Percentiles rank a stretch among this genome's conserved stretches.
Conservation (phyloP, 2,797 vertebrate species). For the Phoeniculus purpureus region DNA sequence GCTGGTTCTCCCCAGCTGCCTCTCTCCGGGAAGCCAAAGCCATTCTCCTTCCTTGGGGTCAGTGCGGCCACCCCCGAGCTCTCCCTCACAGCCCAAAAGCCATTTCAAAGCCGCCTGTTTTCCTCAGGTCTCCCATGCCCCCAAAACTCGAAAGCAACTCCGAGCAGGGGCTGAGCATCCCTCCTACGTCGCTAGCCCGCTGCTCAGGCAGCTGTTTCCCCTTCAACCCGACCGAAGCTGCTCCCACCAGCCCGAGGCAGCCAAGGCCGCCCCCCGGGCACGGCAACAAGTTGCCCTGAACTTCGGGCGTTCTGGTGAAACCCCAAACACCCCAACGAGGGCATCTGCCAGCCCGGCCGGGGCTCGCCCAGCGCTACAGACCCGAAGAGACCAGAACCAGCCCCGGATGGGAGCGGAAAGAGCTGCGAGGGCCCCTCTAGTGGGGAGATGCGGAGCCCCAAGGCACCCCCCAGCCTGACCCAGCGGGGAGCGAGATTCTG, state of each 20-base stretch:
- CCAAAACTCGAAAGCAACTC: background rate
- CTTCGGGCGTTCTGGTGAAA: background rate
- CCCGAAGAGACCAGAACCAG: no score
- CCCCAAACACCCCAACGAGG: rapidly evolving
- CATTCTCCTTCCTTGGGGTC: background rate
- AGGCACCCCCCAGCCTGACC: no score
- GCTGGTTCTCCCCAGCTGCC: rapidly evolving
- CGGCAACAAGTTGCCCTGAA: background rate
- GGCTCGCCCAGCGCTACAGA: background rate
- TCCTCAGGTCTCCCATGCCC: rapidly evolving
- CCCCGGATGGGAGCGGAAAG: background rate
- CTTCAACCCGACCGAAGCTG: background rate
- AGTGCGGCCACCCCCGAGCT: background rate
- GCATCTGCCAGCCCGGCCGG: background rate
- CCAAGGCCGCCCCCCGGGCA: background rate
- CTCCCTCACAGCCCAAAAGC: background rate
- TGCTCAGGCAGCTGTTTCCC: background rate
- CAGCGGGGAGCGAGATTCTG: background rate
- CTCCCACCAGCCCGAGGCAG: background rate
- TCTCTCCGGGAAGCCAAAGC: background rate
- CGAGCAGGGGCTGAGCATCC: background rate
- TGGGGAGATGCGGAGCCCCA: background rate
- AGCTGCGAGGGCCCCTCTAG: no score
- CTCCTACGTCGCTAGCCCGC: background rate
- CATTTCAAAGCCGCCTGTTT: background rate